Evolutionary conservation across 2,797 vertebrate species (phyloP), one percentile per base, ranked within the genome.

Genomic region (Mormyrops boulengeri): DNA sequence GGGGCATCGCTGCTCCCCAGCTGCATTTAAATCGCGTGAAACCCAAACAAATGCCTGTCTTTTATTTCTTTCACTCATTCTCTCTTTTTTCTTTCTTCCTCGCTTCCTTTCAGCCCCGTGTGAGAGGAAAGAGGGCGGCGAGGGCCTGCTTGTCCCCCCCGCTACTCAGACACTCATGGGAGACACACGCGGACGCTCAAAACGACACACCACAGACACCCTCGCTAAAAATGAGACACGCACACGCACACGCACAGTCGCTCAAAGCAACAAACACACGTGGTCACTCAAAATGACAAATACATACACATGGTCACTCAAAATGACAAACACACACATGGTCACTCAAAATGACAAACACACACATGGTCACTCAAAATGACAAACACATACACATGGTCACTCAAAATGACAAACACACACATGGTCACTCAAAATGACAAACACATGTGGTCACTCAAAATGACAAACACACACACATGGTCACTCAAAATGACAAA

Each of bases 21-120:
- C 90, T 89, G 90, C 91, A 93, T 94, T 94, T 92, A 92, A 94
- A 93, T 92, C 91, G 91, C 91, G 91, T 92, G 90, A 91, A 90
- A 88, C 22, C 73, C 73, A 90, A 90, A 84, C 87, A 86, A 85
- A 89, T n/a, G 69, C 38, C 85, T 88, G 77, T 30, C 90, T 80
- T 80, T 91, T 69, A 69, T 69, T 69, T 34, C 62, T 69, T 30
- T 69, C 26, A 4, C 26, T 66, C 62, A 66, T 66, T 66, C 62
- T 30, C 62, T 69, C 9, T 12, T 69, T 69, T 69, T 69, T 69
- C 62, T 30, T 66, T 66, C 26, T 66, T 30, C 26, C 62, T 69
- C 0, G 62, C 89, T 86, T 90, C 89, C 82, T 85, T 88, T 91
- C 90, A 86, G 49, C 47, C 49, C 73, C 26, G 34, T 19, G 34